Percentiles rank a stretch among this genome's conserved stretches.
phyloP scores from a whole-genome alignment of 2,888 invertebrate genomes.

The Aleiodes alternator region DNA sequence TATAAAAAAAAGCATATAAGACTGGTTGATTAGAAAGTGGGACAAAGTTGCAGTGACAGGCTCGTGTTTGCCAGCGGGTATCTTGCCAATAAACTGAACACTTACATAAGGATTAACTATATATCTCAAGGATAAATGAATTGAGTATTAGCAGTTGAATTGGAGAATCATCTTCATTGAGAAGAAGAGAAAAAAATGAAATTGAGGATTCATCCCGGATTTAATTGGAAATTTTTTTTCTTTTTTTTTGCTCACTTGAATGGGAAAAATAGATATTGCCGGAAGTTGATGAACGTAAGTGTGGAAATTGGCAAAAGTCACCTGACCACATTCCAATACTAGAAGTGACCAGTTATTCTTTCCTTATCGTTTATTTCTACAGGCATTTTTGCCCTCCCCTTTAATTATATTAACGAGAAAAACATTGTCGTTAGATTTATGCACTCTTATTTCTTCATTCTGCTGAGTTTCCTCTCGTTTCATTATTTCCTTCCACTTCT shows the following conservation, averaged over 20 bases:
- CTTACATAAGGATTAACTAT: conserved; percentile 58
- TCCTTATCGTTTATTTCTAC: conserved; percentile 34
- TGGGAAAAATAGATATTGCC: conserved; percentile 4
- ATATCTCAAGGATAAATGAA: conserved; percentile 34
- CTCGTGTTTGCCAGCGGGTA: conserved; percentile 60
- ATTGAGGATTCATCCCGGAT: neutral
- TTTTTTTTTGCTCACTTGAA: neutral
- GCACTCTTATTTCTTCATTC: conserved; percentile 35
- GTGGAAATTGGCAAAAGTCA: conserved; percentile 45
- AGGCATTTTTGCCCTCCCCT: conserved; percentile 29
- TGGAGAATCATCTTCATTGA: conserved; percentile 1
- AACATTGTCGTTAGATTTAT: conserved; percentile 2
- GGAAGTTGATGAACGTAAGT: conserved; percentile 39
- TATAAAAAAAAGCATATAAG: conserved; percentile 16
- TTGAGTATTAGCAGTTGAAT: neutral
- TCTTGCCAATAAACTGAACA: conserved; percentile 60
- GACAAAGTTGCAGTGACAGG: conserved; percentile 64
- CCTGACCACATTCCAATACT: conserved; percentile 54
- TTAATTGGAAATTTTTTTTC: conserved; percentile 1
- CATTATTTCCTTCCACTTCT: too few relatives aligned
- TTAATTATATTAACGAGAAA: conserved; percentile 1
- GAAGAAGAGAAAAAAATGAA: too few relatives aligned
- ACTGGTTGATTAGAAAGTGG: conserved; percentile 72
- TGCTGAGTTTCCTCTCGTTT: conserved; percentile 43
- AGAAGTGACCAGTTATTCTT: conserved; percentile 22